These are phyloP conservation scores for Notoglanidium macrostoma DNA, from an alignment of 2,797 vertebrate genomes.

Conservation along the genomic window DNA sequence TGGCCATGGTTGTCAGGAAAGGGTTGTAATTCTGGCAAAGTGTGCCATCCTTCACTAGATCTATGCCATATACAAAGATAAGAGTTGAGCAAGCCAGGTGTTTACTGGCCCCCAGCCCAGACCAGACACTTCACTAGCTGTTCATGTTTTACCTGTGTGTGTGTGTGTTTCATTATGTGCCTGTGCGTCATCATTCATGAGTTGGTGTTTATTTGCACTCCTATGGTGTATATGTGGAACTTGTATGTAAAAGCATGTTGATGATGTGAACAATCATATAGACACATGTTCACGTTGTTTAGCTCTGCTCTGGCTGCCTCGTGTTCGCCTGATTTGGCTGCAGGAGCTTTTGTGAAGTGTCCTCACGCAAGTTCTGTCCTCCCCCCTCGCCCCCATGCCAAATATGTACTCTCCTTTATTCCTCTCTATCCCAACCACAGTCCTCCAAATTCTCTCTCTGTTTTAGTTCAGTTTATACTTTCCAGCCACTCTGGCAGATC, in stretches of 20 bases:
- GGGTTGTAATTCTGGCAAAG: conserved; percentile 50
- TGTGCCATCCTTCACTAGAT: conserved; percentile 60
- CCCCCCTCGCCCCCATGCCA: conserved; percentile 10
- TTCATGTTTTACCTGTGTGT: conserved; percentile 33
- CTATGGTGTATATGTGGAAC: conserved; percentile 33
- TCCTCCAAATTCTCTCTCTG: conserved; percentile 18
- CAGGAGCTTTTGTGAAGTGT: conserved; percentile 36
- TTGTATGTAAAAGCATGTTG: conserved; percentile 28
- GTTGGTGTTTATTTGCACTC: conserved; percentile 32
- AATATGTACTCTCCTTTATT: conserved; percentile 25
- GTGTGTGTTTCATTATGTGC: conserved; percentile 20
- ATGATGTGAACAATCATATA: conserved; percentile 31
- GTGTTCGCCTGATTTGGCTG: conserved; percentile 21
- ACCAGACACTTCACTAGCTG: conserved; percentile 27
- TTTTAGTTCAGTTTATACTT: conserved; percentile 20
- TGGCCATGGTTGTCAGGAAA: conserved; percentile 57
- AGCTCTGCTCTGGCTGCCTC: conserved; percentile 22
- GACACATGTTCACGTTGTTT: conserved; percentile 44
- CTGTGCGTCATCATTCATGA: conserved; percentile 19
- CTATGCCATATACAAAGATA: conserved; percentile 61
- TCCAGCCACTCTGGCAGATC: conserved; percentile 23
- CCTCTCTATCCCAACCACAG: not conserved
- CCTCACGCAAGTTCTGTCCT: conserved; percentile 47
- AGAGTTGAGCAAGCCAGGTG: conserved; percentile 45
- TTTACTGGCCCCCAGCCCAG: conserved; percentile 35